A percentile compares a stretch with the other conserved stretches of the same genome.
phyloP scores from a whole-genome alignment of 2,113 vertebrate species.

The Zonotrichia leucophrys region DNA sequence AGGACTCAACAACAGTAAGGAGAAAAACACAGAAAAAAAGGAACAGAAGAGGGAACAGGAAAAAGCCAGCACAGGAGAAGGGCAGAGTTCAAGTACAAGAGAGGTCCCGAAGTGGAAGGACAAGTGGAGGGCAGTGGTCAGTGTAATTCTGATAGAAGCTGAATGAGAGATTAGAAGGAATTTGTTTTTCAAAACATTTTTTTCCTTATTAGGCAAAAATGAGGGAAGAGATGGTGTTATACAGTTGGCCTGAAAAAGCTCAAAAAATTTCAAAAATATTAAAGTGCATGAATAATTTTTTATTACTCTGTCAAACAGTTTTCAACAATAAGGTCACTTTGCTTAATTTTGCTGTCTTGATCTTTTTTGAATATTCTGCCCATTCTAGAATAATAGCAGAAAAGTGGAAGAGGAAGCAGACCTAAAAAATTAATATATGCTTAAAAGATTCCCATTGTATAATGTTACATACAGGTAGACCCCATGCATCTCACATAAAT shows the following conservation, averaged over 20 bases:
- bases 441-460: neutral
- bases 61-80: neutral
- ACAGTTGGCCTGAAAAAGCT: neutral
- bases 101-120: neutral
- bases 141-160: neutral
- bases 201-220: neutral
- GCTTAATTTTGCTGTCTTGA: neutral
- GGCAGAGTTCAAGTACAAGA: neutral
- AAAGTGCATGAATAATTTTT: neutral
- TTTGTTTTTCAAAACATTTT: neutral
- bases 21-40: neutral
- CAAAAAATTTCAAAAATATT: neutral
- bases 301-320: neutral
- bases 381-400: neutral
- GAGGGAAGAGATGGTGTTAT: neutral
- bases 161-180: neutral
- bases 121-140: neutral
- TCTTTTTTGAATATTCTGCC: neutral
- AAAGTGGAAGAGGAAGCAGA: neutral
- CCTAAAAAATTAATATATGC: neutral
- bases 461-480: neutral
- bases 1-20: neutral
- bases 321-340: neutral
- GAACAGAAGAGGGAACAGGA: neutral
- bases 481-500: fast-evolving